A percentile compares a stretch with the other conserved stretches of the same genome.
phyloP scores from a whole-genome alignment of 2,113 vertebrate species.

The Tichodroma muraria region DNA sequence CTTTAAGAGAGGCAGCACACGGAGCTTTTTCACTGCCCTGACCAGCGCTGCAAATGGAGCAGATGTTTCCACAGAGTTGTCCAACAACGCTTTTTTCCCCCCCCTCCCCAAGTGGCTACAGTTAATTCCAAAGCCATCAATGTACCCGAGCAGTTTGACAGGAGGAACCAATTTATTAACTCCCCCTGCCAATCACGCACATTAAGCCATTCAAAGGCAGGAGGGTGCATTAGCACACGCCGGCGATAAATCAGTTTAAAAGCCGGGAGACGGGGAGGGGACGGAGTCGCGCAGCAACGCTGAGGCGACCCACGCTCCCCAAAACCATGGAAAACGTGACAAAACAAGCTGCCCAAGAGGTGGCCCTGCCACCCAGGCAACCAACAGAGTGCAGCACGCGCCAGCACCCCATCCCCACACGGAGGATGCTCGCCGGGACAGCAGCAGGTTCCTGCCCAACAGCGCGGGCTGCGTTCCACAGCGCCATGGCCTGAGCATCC shows the following conservation, averaged over 20 bases:
- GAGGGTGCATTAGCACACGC: background rate
- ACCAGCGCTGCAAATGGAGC: background rate
- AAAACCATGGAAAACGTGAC: fast-evolving
- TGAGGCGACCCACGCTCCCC: fast-evolving
- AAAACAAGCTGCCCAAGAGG: background rate
- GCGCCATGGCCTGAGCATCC: fast-evolving
- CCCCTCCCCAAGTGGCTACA: background rate
- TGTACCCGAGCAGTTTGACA: background rate
- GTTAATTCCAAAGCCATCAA: slow-evolving; percentile 37
- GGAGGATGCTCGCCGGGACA: fast-evolving
- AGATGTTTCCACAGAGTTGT: background rate
- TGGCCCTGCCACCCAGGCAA: background rate
- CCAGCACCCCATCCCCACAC: background rate
- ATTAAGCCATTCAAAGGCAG: background rate
- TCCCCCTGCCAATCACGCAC: slow-evolving; percentile 18
- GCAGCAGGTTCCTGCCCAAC: background rate
- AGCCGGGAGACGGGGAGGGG: fast-evolving
- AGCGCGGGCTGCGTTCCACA: fast-evolving
- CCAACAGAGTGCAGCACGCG: fast-evolving
- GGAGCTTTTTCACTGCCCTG: background rate
- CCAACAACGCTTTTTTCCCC: background rate
- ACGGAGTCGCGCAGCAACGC: fast-evolving
- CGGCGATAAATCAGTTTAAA: background rate
- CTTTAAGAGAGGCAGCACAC: background rate
- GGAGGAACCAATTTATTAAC: slow-evolving; percentile 35